These are phyloP conservation scores for Larimichthys polyactis DNA, from an alignment of 2,113 vertebrate genomes.

Conservation along the genomic window DNA sequence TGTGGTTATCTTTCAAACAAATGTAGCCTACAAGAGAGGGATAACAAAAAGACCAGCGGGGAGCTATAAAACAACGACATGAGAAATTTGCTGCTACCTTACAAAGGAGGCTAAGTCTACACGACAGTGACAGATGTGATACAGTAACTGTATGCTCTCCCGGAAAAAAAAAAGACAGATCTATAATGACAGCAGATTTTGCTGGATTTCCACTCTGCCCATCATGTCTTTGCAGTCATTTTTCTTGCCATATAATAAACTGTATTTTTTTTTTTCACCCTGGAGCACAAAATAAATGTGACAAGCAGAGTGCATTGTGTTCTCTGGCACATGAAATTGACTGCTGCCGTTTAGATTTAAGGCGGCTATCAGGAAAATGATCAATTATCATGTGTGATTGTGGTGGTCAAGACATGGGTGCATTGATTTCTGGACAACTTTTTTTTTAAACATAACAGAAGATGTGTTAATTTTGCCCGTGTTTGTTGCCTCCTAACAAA, in stretches of 20 bases:
- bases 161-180: neutral
- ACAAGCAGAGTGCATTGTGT: conserved; percentile 5
- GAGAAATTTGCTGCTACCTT: neutral
- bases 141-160: neutral
- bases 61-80: neutral
- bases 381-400: neutral
- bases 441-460: neutral
- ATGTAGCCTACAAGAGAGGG: neutral
- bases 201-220: conserved; percentile 2
- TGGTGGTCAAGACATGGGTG: neutral
- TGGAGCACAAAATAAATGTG: neutral
- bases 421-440: neutral
- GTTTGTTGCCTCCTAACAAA: neutral
- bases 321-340: neutral
- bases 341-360: neutral
- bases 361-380: neutral
- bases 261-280: neutral
- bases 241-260: neutral
- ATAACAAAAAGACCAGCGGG: neutral
- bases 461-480: neutral
- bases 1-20: neutral
- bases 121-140: conserved; percentile 11
- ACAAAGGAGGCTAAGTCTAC: neutral
- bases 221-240: neutral
- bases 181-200: conserved; percentile 30